Conservation (phyloP, 2,113 vertebrate genomes). For the Solea senegalensis region DNA sequence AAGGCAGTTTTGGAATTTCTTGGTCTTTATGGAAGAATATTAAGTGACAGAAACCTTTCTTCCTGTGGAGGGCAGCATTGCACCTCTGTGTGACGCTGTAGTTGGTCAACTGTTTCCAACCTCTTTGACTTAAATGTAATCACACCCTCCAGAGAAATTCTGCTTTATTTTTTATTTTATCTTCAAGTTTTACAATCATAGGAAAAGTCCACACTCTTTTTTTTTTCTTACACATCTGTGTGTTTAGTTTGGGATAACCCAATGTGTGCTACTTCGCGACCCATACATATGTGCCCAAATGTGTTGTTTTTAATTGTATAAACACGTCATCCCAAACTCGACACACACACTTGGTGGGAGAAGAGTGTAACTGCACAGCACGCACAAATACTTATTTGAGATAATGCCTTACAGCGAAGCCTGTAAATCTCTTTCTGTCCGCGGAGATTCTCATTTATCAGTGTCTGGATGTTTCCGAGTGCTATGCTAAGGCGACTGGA, state of each 20-base stretch:
- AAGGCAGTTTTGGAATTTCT: no score
- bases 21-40: no score
- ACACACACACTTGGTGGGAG: neutral
- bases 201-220: neutral
- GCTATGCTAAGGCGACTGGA: neutral
- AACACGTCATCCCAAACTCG: neutral
- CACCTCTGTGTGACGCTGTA: no score
- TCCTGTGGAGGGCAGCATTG: no score
- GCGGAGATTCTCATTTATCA: neutral
- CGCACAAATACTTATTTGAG: conserved; percentile 4
- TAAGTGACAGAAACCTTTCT: no score
- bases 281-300: neutral
- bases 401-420: conserved; percentile 32
- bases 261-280: neutral
- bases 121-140: neutral
- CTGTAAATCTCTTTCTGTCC: conserved; percentile 3
- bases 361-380: neutral
- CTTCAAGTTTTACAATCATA: neutral
- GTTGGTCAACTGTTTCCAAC: neutral
- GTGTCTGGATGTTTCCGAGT: neutral
- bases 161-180: neutral
- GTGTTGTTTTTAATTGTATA: neutral
- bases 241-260: conserved; percentile 4
- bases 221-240: neutral
- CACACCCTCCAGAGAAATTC: conserved; percentile 3